These are phyloP conservation scores for Leucopsar rothschildi DNA, from an alignment of 2,113 vertebrate genomes.

Conservation along the genomic window DNA sequence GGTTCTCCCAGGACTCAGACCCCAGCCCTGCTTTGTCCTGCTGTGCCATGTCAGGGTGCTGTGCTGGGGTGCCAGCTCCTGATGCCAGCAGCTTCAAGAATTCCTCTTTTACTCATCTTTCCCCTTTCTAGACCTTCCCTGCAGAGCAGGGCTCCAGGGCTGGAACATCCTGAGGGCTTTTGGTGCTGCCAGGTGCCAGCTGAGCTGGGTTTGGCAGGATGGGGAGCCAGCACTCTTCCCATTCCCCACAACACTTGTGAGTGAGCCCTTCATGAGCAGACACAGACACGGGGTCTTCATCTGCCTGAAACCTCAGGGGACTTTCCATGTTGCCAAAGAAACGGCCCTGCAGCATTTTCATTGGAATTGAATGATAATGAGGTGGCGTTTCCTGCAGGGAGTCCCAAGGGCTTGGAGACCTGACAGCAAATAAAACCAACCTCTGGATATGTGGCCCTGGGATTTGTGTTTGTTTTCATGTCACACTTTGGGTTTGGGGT, in stretches of 20 bases:
- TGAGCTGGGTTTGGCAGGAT: neutral
- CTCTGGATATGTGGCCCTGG: neutral
- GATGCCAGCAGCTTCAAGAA: neutral
- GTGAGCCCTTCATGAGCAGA: neutral
- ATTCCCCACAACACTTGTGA: accelerated
- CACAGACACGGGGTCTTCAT: accelerated
- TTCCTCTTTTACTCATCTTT: neutral
- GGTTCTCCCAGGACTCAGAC: neutral
- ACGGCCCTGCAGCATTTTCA: accelerated
- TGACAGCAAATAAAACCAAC: neutral
- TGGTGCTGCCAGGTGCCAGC: neutral
- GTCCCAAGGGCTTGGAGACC: neutral
- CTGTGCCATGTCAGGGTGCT: neutral
- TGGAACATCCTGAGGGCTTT: accelerated
- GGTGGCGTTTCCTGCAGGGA: accelerated
- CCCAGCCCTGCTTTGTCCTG: neutral
- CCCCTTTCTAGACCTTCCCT: neutral
- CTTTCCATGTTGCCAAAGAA: neutral
- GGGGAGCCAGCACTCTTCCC: neutral
- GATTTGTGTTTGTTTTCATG: neutral
- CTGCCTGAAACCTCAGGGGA: neutral
- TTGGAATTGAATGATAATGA: neutral
- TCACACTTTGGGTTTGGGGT: neutral
- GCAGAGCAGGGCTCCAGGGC: neutral
- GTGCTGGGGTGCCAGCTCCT: neutral